Evolutionary conservation across 2,113 vertebrate species (phyloP).

Genomic region (Polypterus bichir): DNA sequence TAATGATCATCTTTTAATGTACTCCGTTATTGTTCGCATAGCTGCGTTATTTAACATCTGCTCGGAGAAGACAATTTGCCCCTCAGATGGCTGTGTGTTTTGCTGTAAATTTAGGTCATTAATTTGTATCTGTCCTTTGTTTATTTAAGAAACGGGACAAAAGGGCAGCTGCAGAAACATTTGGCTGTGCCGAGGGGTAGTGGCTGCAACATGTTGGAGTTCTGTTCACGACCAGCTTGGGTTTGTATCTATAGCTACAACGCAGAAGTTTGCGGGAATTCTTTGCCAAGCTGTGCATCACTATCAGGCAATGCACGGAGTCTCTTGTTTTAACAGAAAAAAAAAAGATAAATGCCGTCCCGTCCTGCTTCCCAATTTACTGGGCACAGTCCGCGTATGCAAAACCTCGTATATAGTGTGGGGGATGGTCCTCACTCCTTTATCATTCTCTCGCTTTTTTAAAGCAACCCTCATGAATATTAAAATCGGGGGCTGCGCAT

Average conservation of each 20-base stretch:
- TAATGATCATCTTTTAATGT: conserved; percentile 11
- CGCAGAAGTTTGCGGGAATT: conserved; percentile 61
- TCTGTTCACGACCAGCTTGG: conserved; percentile 70
- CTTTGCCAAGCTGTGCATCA: conserved; percentile 63
- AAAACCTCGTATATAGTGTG: no score
- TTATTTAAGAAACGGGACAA: conserved; percentile 98
- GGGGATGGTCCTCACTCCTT: no score
- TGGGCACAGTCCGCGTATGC: no score
- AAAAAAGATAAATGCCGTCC: neutral
- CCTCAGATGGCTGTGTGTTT: conserved; percentile 62
- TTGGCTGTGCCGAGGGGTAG: conserved; percentile 97
- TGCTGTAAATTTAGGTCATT: conserved; percentile 98
- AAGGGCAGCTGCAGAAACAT: conserved; percentile 98
- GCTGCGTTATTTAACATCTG: conserved; percentile 71
- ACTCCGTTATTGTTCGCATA: conserved; percentile 24
- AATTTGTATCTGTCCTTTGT: conserved; percentile 99
- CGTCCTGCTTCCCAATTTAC: neutral
- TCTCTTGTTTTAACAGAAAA: neutral
- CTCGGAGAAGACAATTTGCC: conserved; percentile 73
- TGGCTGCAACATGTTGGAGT: conserved; percentile 74
- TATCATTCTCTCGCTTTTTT: no score
- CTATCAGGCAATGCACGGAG: neutral
- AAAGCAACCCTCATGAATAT: no score
- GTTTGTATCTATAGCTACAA: conserved; percentile 73
- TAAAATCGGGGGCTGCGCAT: no score